phyloP scores from a whole-genome alignment of 2,113 vertebrate genomes.

The Apaloderma vittatum region DNA sequence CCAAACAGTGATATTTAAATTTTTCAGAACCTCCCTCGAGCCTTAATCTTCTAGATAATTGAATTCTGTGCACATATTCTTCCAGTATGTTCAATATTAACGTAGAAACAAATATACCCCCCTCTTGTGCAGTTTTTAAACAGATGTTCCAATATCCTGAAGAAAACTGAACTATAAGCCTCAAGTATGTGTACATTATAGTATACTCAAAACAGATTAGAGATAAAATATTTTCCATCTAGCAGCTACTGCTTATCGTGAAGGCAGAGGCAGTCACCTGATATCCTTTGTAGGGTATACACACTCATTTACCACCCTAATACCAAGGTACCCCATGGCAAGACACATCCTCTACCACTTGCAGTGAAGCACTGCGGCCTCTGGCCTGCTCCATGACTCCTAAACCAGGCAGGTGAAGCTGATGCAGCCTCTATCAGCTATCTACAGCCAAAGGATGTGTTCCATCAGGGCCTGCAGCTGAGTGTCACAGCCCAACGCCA shows the following conservation, averaged over 20 bases:
- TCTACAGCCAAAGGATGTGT: background rate
- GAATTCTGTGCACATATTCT: background rate
- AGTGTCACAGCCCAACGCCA: background rate
- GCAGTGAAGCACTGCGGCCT: fast-evolving
- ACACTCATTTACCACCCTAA: background rate
- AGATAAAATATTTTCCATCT: constrained; percentile 20
- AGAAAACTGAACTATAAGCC: constrained; percentile 43
- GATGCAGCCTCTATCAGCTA: background rate
- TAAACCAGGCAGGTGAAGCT: background rate
- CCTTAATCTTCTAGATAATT: background rate
- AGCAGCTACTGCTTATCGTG: background rate
- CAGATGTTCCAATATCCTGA: constrained; percentile 56
- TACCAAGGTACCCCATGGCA: background rate
- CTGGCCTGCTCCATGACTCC: background rate
- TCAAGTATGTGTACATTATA: background rate
- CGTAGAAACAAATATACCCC: background rate
- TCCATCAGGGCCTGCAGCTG: background rate
- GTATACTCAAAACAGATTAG: background rate
- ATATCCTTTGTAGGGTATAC: background rate
- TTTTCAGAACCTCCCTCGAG: background rate
- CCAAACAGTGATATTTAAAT: background rate
- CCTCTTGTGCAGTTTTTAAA: background rate
- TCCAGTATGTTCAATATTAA: constrained; percentile 16
- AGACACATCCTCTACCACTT: fast-evolving
- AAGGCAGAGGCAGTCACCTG: background rate